Percentiles rank a stretch among this genome's conserved stretches.
phyloP scores from a whole-genome alignment of 30 jellyfish, hydroid and myxozoan genomes.

The Haliclystus octoradiatus region DNA sequence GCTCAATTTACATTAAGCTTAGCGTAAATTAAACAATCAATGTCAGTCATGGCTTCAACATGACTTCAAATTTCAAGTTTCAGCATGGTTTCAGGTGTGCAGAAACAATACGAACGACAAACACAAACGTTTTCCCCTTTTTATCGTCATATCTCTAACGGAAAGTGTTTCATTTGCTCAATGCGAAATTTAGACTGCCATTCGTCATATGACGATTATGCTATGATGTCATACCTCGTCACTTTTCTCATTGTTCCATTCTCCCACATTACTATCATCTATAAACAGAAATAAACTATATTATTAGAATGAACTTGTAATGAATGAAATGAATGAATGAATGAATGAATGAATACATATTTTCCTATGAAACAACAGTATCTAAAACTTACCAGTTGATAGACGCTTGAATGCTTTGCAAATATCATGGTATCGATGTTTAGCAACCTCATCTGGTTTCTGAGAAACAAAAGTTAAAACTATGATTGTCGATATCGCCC shows the following conservation, averaged over 20 bases:
- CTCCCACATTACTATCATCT: slow-evolving; percentile 65
- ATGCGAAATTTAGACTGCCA: too few species aligned
- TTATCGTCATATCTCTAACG: too few species aligned
- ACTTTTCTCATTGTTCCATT: slow-evolving; percentile 84
- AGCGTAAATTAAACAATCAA: too few species aligned
- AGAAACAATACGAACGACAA: too few species aligned
- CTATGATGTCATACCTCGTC: slow-evolving; percentile 56
- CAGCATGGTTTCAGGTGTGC: too few species aligned
- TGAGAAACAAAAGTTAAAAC: slow-evolving; percentile 9
- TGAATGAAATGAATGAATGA: not conserved
- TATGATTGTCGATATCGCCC: too few species aligned
- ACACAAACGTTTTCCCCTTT: too few species aligned
- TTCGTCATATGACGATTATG: too few species aligned
- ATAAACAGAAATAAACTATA: not conserved
- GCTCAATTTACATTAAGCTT: too few species aligned
- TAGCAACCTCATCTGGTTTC: slow-evolving; percentile 42
- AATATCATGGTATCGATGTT: slow-evolving; percentile 54
- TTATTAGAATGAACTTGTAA: not conserved
- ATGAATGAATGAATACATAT: not conserved
- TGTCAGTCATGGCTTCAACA: too few species aligned
- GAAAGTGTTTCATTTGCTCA: too few species aligned
- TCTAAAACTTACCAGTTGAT: slow-evolving; percentile 46
- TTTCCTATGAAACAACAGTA: not conserved
- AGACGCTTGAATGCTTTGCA: slow-evolving; percentile 77
- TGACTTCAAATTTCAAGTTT: too few species aligned